These are phyloP conservation scores for Talpa occidentalis DNA, from an alignment of 2,113 vertebrate species.

Conservation along the genomic window DNA sequence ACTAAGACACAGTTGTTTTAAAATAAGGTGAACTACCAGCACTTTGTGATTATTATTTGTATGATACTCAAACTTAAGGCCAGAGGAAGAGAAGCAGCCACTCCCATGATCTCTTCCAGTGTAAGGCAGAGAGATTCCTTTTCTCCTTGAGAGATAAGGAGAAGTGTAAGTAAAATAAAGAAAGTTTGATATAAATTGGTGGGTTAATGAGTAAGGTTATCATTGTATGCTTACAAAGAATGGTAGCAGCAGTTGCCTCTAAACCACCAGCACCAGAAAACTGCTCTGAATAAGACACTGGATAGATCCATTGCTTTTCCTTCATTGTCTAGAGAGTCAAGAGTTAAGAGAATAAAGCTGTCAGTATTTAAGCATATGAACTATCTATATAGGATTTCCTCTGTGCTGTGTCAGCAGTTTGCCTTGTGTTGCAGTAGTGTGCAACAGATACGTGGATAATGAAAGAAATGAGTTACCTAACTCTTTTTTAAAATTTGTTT, in stretches of 20 bases:
- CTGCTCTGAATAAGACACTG: background rate
- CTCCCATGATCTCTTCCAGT: background rate
- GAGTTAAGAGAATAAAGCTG: slow-evolving; percentile 31
- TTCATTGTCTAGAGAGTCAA: background rate
- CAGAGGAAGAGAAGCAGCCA: background rate
- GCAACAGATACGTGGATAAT: slow-evolving; percentile 48
- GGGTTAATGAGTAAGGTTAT: background rate
- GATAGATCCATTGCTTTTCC: background rate
- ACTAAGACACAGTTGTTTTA: slow-evolving; percentile 53
- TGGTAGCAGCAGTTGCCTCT: slow-evolving; percentile 15
- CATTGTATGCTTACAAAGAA: background rate
- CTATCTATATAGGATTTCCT: background rate
- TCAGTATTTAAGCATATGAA: background rate
- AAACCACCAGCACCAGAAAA: background rate
- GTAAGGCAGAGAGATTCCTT: slow-evolving; percentile 24
- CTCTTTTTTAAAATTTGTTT: slow-evolving; percentile 79
- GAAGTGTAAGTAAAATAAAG: slow-evolving; percentile 25
- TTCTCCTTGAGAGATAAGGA: background rate
- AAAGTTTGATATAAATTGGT: slow-evolving; percentile 10
- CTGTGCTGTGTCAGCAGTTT: background rate
- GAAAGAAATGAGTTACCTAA: slow-evolving; percentile 65
- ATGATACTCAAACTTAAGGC: slow-evolving; percentile 17
- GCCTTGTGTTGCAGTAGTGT: slow-evolving; percentile 10
- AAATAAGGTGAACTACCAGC: slow-evolving; percentile 35
- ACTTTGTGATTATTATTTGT: slow-evolving; percentile 20